A percentile compares a stretch with the other conserved stretches of the same genome.
Conservation (phyloP, 2,113 vertebrate genomes). For the Sylvilagus bachmani region DNA sequence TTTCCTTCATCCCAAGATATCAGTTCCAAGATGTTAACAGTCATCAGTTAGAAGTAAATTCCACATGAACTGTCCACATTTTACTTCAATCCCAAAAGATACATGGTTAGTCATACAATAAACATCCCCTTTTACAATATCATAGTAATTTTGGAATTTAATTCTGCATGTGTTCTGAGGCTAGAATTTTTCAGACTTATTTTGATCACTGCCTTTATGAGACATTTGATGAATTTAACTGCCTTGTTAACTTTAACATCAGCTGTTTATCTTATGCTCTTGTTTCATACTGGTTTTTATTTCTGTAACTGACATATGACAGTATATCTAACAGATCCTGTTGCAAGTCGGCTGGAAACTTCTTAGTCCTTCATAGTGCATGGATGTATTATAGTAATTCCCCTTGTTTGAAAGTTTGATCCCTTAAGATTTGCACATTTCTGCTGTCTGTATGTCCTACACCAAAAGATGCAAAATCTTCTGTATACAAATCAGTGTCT, state of each 20-base stretch:
- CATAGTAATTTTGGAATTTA: not conserved
- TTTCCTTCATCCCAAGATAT: not conserved
- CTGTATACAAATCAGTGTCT: not conserved
- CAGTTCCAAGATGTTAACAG: not conserved
- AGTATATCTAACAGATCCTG: not conserved
- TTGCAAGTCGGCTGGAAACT: not conserved
- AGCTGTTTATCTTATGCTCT: not conserved
- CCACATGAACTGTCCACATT: not conserved
- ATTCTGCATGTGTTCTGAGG: not conserved
- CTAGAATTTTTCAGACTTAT: constrained; percentile 16
- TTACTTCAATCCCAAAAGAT: not conserved
- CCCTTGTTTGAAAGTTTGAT: not conserved
- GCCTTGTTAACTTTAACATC: constrained; percentile 14
- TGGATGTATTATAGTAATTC: not conserved
- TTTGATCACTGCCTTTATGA: not conserved
- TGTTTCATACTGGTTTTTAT: not conserved
- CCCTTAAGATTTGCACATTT: not conserved
- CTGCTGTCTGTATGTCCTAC: too few species aligned
- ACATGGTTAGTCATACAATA: not conserved
- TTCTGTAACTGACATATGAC: not conserved
- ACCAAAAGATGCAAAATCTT: too few species aligned
- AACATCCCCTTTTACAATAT: not conserved
- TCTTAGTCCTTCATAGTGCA: not conserved
- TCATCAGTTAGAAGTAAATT: not conserved
- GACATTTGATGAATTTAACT: constrained; percentile 41